phyloP scores from a whole-genome alignment of 2,888 invertebrate genomes.

The Drosophila prolongata region DNA sequence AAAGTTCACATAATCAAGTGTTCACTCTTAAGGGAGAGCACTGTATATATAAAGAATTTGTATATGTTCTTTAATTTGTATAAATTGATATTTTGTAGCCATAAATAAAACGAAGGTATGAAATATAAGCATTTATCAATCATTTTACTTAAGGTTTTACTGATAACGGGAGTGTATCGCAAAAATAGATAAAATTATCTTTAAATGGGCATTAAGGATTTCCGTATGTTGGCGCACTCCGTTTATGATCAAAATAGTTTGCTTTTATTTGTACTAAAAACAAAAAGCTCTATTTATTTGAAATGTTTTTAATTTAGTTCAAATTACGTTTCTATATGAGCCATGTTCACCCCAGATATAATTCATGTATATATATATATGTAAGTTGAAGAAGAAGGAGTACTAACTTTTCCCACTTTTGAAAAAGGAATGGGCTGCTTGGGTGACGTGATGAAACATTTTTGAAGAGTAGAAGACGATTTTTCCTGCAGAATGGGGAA shows the following conservation, averaged over 20 bases:
- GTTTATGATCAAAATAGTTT: background rate
- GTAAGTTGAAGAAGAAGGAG: too few relatives aligned
- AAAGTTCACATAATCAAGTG: slow-evolving; percentile 24
- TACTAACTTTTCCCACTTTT: too few relatives aligned
- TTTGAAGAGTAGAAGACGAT: too few relatives aligned
- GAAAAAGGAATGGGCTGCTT: too few relatives aligned
- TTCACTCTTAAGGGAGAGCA: slow-evolving; percentile 10
- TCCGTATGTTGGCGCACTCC: background rate
- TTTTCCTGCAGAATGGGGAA: too few relatives aligned
- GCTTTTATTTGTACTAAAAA: background rate
- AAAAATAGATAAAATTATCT: background rate
- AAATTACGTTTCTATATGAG: too few relatives aligned
- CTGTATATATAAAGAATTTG: slow-evolving; percentile 61
- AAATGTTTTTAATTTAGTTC: too few relatives aligned
- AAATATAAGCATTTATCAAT: slow-evolving; percentile 21
- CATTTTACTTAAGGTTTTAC: slow-evolving; percentile 4
- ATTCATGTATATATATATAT: too few relatives aligned
- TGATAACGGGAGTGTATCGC: slow-evolving; percentile 2
- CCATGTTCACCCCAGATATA: too few relatives aligned
- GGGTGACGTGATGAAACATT: too few relatives aligned
- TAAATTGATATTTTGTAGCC: slow-evolving; percentile 76
- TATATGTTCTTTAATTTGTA: slow-evolving; percentile 77
- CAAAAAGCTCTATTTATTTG: too few relatives aligned
- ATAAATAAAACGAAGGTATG: slow-evolving; percentile 63
- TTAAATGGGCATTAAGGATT: background rate